phyloP scores from a whole-genome alignment of 2,888 invertebrate species.

The Apamea crenata region DNA sequence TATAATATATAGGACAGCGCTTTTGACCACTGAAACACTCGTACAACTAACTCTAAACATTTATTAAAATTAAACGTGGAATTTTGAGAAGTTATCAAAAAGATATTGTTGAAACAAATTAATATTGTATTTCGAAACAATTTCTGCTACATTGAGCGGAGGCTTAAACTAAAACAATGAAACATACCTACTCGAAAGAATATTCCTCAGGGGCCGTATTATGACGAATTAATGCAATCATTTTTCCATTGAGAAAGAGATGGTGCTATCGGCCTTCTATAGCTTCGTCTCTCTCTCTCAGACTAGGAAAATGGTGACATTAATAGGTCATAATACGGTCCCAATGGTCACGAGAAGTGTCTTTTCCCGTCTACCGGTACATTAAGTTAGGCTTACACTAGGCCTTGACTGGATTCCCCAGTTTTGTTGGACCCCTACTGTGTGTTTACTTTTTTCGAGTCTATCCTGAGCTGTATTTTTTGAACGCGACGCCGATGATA shows the following conservation, averaged over 20 bases:
- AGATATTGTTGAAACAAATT: neutral
- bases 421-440: slow-evolving; percentile 60
- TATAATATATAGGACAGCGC: neutral
- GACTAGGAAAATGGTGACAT: neutral
- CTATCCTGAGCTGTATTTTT: slow-evolving; percentile 71
- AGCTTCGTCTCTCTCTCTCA: neutral
- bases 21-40: slow-evolving; percentile 37
- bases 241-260: neutral
- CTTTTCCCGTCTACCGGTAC: slow-evolving; percentile 23
- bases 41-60: slow-evolving; percentile 7
- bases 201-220: slow-evolving; percentile 22
- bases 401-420: slow-evolving; percentile 58
- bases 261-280: neutral
- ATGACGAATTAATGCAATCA: neutral
- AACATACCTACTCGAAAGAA: slow-evolving; percentile 25
- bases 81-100: slow-evolving; percentile 7
- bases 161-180: slow-evolving; percentile 12
- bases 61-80: neutral
- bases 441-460: slow-evolving; percentile 39
- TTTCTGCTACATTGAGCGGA: slow-evolving; percentile 6
- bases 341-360: slow-evolving; percentile 12
- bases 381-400: slow-evolving; percentile 58
- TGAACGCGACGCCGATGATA: slow-evolving; percentile 75
- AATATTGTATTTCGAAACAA: neutral
- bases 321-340: neutral